Evolutionary conservation across 1,140 invertebrate genomes (phyloP).

Genomic region (Macrobrachium rosenbergii): DNA sequence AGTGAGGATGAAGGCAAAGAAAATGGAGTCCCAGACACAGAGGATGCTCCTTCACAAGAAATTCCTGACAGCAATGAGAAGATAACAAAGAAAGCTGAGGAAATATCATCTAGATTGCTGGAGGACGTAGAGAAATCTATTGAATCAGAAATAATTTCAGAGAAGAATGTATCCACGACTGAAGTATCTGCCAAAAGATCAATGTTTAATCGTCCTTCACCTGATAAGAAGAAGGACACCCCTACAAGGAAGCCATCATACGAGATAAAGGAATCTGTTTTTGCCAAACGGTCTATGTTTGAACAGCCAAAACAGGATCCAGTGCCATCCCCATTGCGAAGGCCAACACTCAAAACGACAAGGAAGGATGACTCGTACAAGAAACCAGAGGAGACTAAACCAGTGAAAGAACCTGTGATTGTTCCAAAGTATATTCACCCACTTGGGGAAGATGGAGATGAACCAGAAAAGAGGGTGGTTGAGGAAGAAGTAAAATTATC

Average conservation of each 20-base stretch:
- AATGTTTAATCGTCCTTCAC: slow-evolving; percentile 13
- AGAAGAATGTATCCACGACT: slow-evolving; percentile 38
- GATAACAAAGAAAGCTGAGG: slow-evolving; percentile 29
- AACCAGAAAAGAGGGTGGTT: slow-evolving; percentile 8
- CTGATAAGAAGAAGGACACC: slow-evolving; percentile 43
- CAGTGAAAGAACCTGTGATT: slow-evolving; percentile 62
- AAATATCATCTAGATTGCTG: slow-evolving; percentile 14
- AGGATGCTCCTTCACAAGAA: neutral
- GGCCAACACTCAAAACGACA: slow-evolving; percentile 33
- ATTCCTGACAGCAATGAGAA: slow-evolving; percentile 2
- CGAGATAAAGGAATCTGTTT: slow-evolving; percentile 58
- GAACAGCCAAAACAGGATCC: slow-evolving; percentile 47
- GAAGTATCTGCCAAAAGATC: slow-evolving; percentile 41
- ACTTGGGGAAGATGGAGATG: slow-evolving; percentile 48
- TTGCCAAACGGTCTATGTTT: slow-evolving; percentile 49
- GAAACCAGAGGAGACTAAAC: slow-evolving; percentile 37
- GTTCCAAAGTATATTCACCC: slow-evolving; percentile 60
- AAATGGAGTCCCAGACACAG: slow-evolving; percentile 6
- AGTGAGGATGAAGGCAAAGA: slow-evolving; percentile 10
- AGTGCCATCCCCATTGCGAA: slow-evolving; percentile 31
- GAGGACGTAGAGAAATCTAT: slow-evolving; percentile 19
- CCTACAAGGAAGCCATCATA: slow-evolving; percentile 47
- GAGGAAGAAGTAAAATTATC: slow-evolving; percentile 37
- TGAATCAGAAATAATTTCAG: slow-evolving; percentile 17
- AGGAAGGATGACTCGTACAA: neutral